Conservation (phyloP, 1,140 invertebrate genomes). For the Aphidius ervi region DNA sequence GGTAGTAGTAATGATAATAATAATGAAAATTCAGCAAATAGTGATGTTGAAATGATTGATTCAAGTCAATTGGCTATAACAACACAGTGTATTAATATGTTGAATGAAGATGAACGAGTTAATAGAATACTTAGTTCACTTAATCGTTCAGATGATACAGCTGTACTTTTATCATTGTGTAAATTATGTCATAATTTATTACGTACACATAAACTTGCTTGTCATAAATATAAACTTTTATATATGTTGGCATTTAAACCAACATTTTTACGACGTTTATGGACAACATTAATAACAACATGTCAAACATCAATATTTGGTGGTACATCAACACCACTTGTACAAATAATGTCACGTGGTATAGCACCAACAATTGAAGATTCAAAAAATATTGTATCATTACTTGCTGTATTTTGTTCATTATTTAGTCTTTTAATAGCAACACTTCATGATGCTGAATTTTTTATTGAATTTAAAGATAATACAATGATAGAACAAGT, state of each 20-base stretch:
- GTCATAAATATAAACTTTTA: slow-evolving; percentile 78
- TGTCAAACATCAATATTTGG: slow-evolving; percentile 62
- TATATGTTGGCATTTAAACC: slow-evolving; percentile 84
- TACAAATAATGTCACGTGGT: slow-evolving; percentile 69
- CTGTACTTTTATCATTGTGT: slow-evolving; percentile 64
- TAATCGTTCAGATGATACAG: slow-evolving; percentile 57
- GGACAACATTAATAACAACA: slow-evolving; percentile 59
- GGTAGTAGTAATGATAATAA: no score
- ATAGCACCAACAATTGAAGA: slow-evolving; percentile 63
- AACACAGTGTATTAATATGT: slow-evolving; percentile 56
- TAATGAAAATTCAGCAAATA: slow-evolving; percentile 39
- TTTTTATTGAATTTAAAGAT: slow-evolving; percentile 53
- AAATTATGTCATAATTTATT: slow-evolving; percentile 75
- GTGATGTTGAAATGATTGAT: slow-evolving; percentile 40
- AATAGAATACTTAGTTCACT: slow-evolving; percentile 59
- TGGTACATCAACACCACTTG: slow-evolving; percentile 60
- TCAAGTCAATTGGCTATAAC: slow-evolving; percentile 46
- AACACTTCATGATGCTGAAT: slow-evolving; percentile 86
- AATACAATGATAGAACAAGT: neutral
- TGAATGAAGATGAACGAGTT: slow-evolving; percentile 66
- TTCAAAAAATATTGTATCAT: slow-evolving; percentile 69
- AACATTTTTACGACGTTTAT: slow-evolving; percentile 75
- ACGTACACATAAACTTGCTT: slow-evolving; percentile 67
- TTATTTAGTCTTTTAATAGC: slow-evolving; percentile 77
- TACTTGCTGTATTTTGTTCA: slow-evolving; percentile 80